These are phyloP conservation scores for Chironex yamaguchii DNA, from an alignment of 30 jellyfish, hydroid and myxozoan genomes.

Conservation along the genomic window DNA sequence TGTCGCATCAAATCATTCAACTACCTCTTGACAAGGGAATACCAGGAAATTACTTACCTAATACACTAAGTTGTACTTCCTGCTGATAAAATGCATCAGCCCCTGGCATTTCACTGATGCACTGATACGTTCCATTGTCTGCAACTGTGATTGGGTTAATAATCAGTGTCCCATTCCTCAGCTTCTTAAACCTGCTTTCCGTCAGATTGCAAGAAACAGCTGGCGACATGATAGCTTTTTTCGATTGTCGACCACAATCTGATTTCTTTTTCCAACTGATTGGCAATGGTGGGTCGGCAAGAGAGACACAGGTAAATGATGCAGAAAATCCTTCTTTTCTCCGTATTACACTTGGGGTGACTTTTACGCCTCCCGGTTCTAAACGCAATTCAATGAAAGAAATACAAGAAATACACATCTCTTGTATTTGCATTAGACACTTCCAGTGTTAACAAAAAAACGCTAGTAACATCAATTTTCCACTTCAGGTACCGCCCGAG, in stretches of 20 bases:
- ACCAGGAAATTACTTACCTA: slow-evolving; percentile 50
- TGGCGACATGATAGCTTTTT: slow-evolving; percentile 1
- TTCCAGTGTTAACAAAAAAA: too few species aligned
- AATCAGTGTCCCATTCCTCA: slow-evolving; percentile 38
- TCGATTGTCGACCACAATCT: not conserved
- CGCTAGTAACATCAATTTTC: too few species aligned
- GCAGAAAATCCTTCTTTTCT: slow-evolving; percentile 40
- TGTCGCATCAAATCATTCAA: too few species aligned
- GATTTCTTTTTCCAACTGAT: slow-evolving; percentile 50
- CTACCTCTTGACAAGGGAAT: too few species aligned
- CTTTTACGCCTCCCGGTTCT: not conserved
- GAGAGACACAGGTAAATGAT: slow-evolving; percentile 54
- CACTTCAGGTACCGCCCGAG: too few species aligned
- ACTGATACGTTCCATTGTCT: slow-evolving; percentile 74
- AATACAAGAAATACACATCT: too few species aligned
- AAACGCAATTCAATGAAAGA: too few species aligned
- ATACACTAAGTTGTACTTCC: slow-evolving; percentile 12
- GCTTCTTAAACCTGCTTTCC: not conserved
- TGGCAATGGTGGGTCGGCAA: slow-evolving; percentile 82
- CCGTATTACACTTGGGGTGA: not conserved
- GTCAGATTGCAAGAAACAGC: not conserved
- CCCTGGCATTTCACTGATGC: slow-evolving; percentile 18
- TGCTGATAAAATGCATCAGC: not conserved
- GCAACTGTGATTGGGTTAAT: slow-evolving; percentile 15
- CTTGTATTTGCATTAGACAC: too few species aligned